These are phyloP conservation scores for Bruchidius siliquastri DNA, from an alignment of 2,888 invertebrate genomes.

Conservation along the genomic window DNA sequence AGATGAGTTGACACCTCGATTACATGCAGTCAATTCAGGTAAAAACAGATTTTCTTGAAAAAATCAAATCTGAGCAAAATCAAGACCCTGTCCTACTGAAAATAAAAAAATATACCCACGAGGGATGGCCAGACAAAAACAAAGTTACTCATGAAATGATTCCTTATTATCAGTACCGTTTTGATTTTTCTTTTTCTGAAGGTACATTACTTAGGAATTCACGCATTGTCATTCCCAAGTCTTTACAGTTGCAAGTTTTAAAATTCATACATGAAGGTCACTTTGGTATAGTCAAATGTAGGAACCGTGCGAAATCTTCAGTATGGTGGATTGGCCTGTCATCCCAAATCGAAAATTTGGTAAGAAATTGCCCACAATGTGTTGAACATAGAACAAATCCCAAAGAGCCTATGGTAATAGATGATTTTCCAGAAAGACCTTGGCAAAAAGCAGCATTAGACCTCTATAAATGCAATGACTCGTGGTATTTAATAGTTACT, in stretches of 20 bases:
- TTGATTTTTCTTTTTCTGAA: not conserved
- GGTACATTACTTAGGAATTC: not conserved
- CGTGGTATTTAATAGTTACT: conserved; percentile 13
- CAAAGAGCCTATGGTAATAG: conserved; percentile 16
- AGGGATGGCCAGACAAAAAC: conserved; percentile 3
- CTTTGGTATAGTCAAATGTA: conserved; percentile 16
- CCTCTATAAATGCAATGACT: conserved; percentile 5
- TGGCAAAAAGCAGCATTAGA: conserved; percentile 22
- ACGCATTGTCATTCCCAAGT: conserved; percentile 2
- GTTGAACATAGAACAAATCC: conserved; percentile 13
- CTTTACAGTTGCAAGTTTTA: not conserved
- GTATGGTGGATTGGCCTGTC: conserved; percentile 23
- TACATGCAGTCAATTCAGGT: conserved; percentile 6
- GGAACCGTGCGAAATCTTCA: conserved; percentile 15
- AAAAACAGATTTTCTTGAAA: conserved; percentile 6
- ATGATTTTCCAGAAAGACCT: conserved; percentile 16
- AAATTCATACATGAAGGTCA: conserved; percentile 5
- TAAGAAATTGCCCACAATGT: conserved; percentile 19
- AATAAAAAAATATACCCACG: not conserved
- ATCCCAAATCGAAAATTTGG: conserved; percentile 19
- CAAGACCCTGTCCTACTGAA: conserved; percentile 2
- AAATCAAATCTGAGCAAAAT: conserved; percentile 10
- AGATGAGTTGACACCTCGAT: conserved; percentile 12
- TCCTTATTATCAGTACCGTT: conserved; percentile 5
- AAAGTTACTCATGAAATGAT: conserved; percentile 1